phyloP scores from a whole-genome alignment of 2,113 vertebrate species.

The Pterophyllum scalare region DNA sequence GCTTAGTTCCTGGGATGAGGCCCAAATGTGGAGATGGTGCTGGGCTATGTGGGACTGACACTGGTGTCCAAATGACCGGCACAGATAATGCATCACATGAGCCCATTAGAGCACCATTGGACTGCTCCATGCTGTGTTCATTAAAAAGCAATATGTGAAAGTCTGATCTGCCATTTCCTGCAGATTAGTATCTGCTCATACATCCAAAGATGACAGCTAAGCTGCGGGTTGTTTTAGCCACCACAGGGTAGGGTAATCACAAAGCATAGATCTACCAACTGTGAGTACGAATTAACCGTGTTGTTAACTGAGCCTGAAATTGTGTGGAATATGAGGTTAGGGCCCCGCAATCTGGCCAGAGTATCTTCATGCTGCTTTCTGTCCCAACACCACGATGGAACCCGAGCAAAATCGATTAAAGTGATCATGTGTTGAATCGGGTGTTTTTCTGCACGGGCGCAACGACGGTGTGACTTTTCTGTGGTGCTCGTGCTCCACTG shows the following conservation, averaged over 20 bases:
- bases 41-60: constrained; percentile 36
- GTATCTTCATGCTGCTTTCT: constrained; percentile 32
- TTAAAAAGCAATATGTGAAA: constrained; percentile 77
- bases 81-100: constrained; percentile 52
- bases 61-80: constrained; percentile 39
- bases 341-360: background rate
- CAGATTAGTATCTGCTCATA: constrained; percentile 67
- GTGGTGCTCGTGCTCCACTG: background rate
- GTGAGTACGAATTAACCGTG: constrained; percentile 36
- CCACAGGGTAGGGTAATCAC: constrained; percentile 40
- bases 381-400: constrained; percentile 36
- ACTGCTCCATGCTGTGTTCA: constrained; percentile 55
- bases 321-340: constrained; percentile 19
- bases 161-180: constrained; percentile 67
- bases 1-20: background rate
- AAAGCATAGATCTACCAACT: constrained; percentile 33
- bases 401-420: constrained; percentile 38
- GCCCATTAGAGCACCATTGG: constrained; percentile 48
- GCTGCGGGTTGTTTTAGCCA: constrained; percentile 29
- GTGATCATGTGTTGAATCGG: constrained; percentile 59
- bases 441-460: constrained; percentile 49
- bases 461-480: background rate
- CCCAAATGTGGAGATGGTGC: constrained; percentile 28
- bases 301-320: constrained; percentile 41
- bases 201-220: constrained; percentile 51